Evolutionary conservation across 2,888 invertebrate genomes (phyloP).

Genomic region (Leptura quadrifasciata): DNA sequence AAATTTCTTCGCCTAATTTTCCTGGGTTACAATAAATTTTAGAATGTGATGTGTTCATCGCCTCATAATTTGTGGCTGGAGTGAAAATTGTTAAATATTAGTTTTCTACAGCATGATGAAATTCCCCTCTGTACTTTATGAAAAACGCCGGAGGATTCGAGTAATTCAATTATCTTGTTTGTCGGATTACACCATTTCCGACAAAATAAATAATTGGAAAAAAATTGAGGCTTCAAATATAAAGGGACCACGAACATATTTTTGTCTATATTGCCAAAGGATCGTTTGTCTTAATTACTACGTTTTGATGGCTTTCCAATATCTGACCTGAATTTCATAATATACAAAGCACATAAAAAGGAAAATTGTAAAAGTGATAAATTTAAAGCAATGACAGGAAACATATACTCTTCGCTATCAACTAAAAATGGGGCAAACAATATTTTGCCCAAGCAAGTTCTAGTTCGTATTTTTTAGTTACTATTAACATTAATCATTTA

Average conservation of each 20-base stretch:
- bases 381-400: constrained; percentile 30
- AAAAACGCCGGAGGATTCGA: constrained; percentile 25
- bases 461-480: neutral
- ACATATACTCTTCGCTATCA: neutral
- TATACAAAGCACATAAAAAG: constrained; percentile 22
- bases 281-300: constrained; percentile 37
- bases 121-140: constrained; percentile 10
- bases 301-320: constrained; percentile 34
- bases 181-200: constrained; percentile 7
- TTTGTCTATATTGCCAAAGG: constrained; percentile 18
- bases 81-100: constrained; percentile 1
- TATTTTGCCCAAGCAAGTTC: neutral
- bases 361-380: constrained; percentile 23
- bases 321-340: constrained; percentile 22
- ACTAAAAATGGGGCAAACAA: neutral
- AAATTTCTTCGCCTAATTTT: too few species aligned
- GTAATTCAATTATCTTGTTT: constrained; percentile 15
- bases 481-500: neutral
- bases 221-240: neutral
- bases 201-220: constrained; percentile 23
- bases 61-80: neutral
- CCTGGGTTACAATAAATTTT: too few species aligned
- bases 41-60: too few species aligned
- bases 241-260: constrained; percentile 19
- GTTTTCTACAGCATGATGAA: neutral